phyloP scores from a whole-genome alignment of 2,113 vertebrate species.

The Sylvicapra grimmia region DNA sequence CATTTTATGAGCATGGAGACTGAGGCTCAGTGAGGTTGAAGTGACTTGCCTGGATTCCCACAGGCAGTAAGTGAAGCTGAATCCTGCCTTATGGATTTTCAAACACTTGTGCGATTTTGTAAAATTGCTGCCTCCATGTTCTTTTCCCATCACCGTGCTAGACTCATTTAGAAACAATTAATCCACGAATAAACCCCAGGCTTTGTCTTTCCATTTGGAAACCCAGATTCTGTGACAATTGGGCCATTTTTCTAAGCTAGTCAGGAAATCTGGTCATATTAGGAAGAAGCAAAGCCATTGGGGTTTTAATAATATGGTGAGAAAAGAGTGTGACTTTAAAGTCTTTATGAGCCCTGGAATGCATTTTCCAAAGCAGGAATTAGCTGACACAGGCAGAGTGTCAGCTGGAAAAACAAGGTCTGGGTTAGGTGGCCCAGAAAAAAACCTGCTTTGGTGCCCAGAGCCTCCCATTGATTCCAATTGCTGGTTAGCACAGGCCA shows the following conservation, averaged over 20 bases:
- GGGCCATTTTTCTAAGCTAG: background rate
- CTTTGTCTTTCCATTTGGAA: background rate
- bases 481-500: constrained; percentile 57
- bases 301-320: constrained; percentile 64
- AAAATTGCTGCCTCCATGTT: background rate
- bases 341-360: constrained; percentile 78
- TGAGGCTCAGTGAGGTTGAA: background rate
- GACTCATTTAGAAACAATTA: background rate
- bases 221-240: background rate
- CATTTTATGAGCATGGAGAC: background rate
- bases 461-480: constrained; percentile 75
- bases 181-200: background rate
- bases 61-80: background rate
- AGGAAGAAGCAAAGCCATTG: constrained; percentile 25
- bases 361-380: constrained; percentile 79
- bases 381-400: constrained; percentile 80
- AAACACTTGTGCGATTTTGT: too few species aligned
- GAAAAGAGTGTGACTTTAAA: constrained; percentile 76
- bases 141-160: background rate
- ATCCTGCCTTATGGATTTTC: background rate
- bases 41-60: background rate
- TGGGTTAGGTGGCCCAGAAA: constrained; percentile 75
- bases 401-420: constrained; percentile 79
- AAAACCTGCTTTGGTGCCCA: constrained; percentile 78
- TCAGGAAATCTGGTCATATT: background rate